Percentiles rank a stretch among this genome's conserved stretches.
These are phyloP conservation scores for Clostera curtula DNA, from an alignment of 2,888 invertebrate species.

Conservation along the genomic window DNA sequence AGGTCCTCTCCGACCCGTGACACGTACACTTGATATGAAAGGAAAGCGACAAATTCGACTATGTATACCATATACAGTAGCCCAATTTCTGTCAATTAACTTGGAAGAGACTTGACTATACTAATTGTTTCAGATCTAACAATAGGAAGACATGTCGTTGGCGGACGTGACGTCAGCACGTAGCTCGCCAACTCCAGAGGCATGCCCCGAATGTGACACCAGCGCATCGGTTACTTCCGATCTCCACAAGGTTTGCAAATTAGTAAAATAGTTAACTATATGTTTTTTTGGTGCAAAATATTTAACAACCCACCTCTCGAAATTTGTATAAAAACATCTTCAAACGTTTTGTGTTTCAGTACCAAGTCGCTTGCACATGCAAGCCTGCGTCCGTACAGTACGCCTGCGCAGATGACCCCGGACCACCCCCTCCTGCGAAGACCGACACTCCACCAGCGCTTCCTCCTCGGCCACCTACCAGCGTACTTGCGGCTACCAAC, in stretches of 20 bases:
- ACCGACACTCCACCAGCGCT: constrained; percentile 68
- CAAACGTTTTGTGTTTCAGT: too few relatives aligned
- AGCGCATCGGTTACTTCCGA: constrained; percentile 69
- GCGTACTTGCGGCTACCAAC: constrained; percentile 47
- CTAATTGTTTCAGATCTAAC: constrained; percentile 11
- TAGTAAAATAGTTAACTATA: too few relatives aligned
- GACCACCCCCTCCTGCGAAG: constrained; percentile 61
- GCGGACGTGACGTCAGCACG: constrained; percentile 64
- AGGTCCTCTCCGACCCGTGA: too few relatives aligned
- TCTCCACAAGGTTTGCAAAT: constrained; percentile 56
- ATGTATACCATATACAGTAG: too few relatives aligned
- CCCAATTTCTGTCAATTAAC: too few relatives aligned
- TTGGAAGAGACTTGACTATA: too few relatives aligned
- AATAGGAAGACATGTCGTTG: constrained; percentile 40
- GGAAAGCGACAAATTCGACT: too few relatives aligned
- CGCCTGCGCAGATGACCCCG: constrained; percentile 61
- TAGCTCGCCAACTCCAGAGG: constrained; percentile 59
- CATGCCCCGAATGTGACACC: constrained; percentile 66
- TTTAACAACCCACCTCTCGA: too few relatives aligned
- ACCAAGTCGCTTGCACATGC: constrained; percentile 70
- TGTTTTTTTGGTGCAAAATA: too few relatives aligned
- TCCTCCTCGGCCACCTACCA: constrained; percentile 66
- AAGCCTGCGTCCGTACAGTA: constrained; percentile 62
- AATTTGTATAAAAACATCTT: too few relatives aligned
- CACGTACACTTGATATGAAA: too few relatives aligned